These are phyloP conservation scores for Anoplolepis gracilipes DNA, from an alignment of 1,140 invertebrate genomes.

Conservation along the genomic window DNA sequence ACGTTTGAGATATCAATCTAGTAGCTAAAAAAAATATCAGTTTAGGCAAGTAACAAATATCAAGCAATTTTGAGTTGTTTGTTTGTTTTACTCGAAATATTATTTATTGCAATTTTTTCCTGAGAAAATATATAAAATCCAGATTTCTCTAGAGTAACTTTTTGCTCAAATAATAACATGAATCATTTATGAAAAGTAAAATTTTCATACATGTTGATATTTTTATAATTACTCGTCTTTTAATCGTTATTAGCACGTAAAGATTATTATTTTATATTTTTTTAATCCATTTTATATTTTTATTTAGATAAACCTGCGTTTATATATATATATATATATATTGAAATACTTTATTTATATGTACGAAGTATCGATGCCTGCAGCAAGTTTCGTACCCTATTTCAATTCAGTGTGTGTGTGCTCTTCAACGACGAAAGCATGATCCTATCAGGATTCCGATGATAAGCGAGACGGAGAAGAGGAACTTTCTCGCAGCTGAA, in stretches of 20 bases:
- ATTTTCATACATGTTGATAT: not conserved
- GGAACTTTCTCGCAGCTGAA: not conserved
- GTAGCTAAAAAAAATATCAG: not conserved
- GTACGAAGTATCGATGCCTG: not conserved
- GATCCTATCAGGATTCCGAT: not conserved
- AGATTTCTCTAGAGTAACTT: not conserved
- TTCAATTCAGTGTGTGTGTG: conserved; percentile 14
- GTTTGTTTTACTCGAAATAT: not conserved
- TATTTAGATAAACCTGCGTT: not conserved
- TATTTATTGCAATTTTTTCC: conserved; percentile 5
- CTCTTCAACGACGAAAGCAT: not conserved
- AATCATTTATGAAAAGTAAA: not conserved
- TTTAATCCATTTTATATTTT: not conserved
- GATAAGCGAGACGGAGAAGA: conserved; percentile 23
- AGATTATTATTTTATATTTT: conserved; percentile 5
- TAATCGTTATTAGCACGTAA: not conserved
- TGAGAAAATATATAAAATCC: not conserved
- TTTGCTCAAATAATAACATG: not conserved
- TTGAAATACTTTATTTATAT: not conserved
- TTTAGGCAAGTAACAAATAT: not conserved
- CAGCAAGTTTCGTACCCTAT: not conserved
- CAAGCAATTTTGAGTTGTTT: not conserved
- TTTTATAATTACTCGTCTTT: not conserved
- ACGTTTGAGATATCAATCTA: conserved; percentile 12
- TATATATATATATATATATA: not conserved